Evolutionary conservation across 2,797 vertebrate genomes (phyloP), one percentile per base, ranked within the genome.

Genomic region (Chromis chromis): DNA sequence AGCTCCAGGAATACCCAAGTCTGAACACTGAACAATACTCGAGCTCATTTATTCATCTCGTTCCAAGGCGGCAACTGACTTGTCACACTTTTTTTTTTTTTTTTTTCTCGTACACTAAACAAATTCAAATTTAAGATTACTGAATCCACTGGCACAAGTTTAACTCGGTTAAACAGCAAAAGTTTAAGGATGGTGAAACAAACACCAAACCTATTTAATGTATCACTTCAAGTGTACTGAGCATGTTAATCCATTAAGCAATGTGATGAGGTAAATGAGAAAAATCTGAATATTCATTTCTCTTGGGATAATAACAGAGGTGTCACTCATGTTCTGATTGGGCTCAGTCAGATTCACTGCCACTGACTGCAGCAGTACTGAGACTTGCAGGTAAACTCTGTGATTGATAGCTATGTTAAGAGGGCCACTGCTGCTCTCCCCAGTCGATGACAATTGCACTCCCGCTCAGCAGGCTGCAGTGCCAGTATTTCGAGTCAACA

Each of bases 11-110:
- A 89, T 82, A 90, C 83, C 86, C 66, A 73, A 91, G 87, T 90
- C 86, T 84, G 83, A 93, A 90, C 84, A 80, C 85, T 84, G 86
- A 89, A 92, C 90, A 93, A 93, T 91, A 91, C 83, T 90, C 86
- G 86, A 70, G 76, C 82, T 92, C 87, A 92, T 92, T 93, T 90
- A 91, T 90, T 91, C 87, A 84, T 62, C 22, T 85, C 68, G 65
- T 84, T 81, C 78, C 78, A 76, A 69, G 74, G 81, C 69, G 82
- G 64, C 72, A 53, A 74, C 59, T 50, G 76, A 77, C 71, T 66
- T 70, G 39, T 65, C 63, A 81, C 50, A 6, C 8, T 54, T 69
- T 64, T n/a, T n/a, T n/a, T n/a, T n/a, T n/a, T n/a, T n/a, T n/a
- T n/a, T n/a, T n/a, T 77, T 69, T 63, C 75, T 42, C 24, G 74